Base-by-base conservation (phyloP, 2,888 invertebrate genomes). In the Drosophila meridiana region DNA sequence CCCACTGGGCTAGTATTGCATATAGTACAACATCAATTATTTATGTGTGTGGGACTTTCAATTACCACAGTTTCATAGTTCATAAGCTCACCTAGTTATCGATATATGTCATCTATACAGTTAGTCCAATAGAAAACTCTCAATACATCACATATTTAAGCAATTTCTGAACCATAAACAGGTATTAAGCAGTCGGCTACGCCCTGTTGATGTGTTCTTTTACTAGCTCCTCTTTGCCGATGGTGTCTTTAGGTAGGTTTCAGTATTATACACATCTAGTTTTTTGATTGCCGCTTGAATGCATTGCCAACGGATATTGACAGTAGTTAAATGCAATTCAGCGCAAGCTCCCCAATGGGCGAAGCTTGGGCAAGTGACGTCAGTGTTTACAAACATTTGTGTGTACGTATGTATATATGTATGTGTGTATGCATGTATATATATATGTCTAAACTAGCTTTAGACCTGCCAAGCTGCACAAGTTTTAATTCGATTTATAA, bases 241-340 rank as follows among this genome's bases (percentile, higher is more conserved):
- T 75, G 34, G 43, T 60, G 50, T 36, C 58, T 65, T 32, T 56
- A n/a, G 43, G 32, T 42, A 26, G 36, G 66, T 48, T 56, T 57
- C 28, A 20, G 34, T 48, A 28, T 45, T 63, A 52, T 20, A 52
- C 11, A 34, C 20, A 34, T 52, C 34, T 34, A 52, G 52, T 40
- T 58, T 50, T 59, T 73, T 67, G 80, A 40, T 80, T 89, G 75
- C 58, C 87, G 84, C 84, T 76, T 89, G 89, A 85, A 75, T 87
- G 89, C 87, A 84, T 79, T 52, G 82, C 70, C 73, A 78, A 81
- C 83, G 83, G 83, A 89, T 89, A 84, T 84, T 89, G 83, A 59
- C 83, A 70, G 61, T 64, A 67, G 58, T 50, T 63, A 32, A 77
- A 70, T 82, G 87, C 87, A 77, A 42, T 58, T 52, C 57, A 36